Percentiles rank a stretch among this genome's conserved stretches.
Conservation (phyloP, 2,888 invertebrate genomes). For the Lepidochrysops patricia region DNA sequence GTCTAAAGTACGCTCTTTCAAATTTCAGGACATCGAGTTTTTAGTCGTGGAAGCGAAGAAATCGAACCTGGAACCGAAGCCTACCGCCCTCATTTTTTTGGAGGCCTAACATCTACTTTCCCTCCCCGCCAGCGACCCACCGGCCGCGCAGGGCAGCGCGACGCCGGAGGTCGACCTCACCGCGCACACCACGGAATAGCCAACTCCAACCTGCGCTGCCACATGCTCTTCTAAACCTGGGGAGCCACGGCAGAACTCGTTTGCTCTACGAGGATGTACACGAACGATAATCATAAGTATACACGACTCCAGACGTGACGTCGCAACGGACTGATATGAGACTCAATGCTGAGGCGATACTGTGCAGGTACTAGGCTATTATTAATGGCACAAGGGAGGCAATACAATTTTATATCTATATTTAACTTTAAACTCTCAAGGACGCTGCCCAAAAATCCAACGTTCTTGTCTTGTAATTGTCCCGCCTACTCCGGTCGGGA, state of each 20-base stretch:
- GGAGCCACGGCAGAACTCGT: constrained; percentile 22
- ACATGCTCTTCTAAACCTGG: constrained; percentile 75
- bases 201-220: constrained; percentile 74
- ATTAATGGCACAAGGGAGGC: constrained; percentile 71
- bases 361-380: constrained; percentile 57
- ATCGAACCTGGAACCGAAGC: constrained; percentile 92
- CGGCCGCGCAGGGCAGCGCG: constrained; percentile 79
- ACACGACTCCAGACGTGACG: constrained; percentile 35
- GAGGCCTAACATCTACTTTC: constrained; percentile 94
- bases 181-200: constrained; percentile 74
- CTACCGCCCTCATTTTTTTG: constrained; percentile 91
- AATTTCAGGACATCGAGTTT: constrained; percentile 89
- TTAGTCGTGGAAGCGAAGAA: constrained; percentile 94
- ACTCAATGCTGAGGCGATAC: constrained; percentile 28
- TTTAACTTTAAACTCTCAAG: constrained; percentile 34
- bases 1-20: background rate
- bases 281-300: constrained; percentile 31
- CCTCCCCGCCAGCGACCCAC: constrained; percentile 87
- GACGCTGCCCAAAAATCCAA: constrained; percentile 48
- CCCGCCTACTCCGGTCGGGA: constrained; percentile 38
- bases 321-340: constrained; percentile 50
- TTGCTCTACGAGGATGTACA: constrained; percentile 41
- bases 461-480: constrained; percentile 39
- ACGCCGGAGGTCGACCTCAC: constrained; percentile 76
- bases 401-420: constrained; percentile 34